Conservation (phyloP, 2,888 invertebrate genomes). For the Mythimna pallens region DNA sequence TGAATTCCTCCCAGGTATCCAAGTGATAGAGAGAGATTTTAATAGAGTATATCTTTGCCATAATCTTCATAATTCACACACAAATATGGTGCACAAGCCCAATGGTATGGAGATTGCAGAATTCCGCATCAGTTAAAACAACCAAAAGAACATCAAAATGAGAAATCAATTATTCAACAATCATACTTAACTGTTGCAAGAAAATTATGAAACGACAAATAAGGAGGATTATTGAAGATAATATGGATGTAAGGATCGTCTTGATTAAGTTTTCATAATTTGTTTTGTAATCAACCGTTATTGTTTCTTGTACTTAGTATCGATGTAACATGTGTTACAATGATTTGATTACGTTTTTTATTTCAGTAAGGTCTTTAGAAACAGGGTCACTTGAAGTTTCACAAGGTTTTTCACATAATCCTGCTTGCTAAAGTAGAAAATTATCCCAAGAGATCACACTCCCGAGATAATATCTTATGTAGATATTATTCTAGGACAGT, state of each 20-base stretch:
- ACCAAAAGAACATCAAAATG: slow-evolving; percentile 8
- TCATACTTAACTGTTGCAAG: slow-evolving; percentile 24
- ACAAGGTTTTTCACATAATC: background rate
- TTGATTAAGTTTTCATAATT: slow-evolving; percentile 18
- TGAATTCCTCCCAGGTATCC: too few relatives aligned
- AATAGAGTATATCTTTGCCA: too few relatives aligned
- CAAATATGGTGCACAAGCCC: slow-evolving; percentile 12
- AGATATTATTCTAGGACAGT: too few relatives aligned
- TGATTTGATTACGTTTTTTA: background rate
- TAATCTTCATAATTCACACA: background rate
- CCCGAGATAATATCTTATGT: too few relatives aligned
- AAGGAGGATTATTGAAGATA: slow-evolving; percentile 32
- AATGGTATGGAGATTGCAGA: slow-evolving; percentile 45
- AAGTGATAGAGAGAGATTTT: too few relatives aligned
- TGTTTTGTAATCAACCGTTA: background rate
- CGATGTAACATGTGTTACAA: background rate
- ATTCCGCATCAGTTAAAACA: slow-evolving; percentile 1
- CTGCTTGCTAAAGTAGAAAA: too few relatives aligned
- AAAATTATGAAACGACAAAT: slow-evolving; percentile 22
- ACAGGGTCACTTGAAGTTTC: background rate
- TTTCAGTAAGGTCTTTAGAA: background rate
- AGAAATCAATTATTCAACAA: slow-evolving; percentile 28
- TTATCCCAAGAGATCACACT: too few relatives aligned
- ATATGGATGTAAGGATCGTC: background rate
- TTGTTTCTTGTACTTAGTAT: background rate